Conservation (phyloP, 2,113 vertebrate genomes). For the Antechinus flavipes region DNA sequence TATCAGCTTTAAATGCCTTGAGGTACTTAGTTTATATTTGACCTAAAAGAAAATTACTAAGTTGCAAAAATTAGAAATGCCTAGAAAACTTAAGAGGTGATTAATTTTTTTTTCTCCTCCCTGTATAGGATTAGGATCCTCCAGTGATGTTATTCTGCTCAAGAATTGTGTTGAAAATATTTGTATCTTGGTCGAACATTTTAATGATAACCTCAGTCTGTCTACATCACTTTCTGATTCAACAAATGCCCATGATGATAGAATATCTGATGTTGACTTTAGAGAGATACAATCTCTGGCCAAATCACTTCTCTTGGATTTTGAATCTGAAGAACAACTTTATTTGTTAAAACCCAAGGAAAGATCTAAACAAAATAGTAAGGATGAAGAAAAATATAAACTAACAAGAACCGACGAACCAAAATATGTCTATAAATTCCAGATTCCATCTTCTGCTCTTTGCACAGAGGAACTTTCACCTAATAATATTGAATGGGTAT, state of each 20-base stretch:
- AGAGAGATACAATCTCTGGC: conserved; percentile 85
- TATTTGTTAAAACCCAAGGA: conserved; percentile 22
- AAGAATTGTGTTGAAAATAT: conserved; percentile 75
- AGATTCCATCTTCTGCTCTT: not conserved
- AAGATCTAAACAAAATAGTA: conserved; percentile 12
- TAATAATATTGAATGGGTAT: conserved; percentile 89
- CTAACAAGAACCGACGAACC: conserved; percentile 56
- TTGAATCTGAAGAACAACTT: conserved; percentile 74
- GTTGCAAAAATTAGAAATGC: not conserved
- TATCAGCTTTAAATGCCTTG: not conserved
- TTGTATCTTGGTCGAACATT: conserved; percentile 79
- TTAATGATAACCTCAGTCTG: conserved; percentile 78
- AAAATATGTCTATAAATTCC: conserved; percentile 75
- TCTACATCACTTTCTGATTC: conserved; percentile 56
- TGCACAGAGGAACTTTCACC: conserved; percentile 48
- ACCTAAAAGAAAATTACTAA: not conserved
- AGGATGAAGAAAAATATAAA: not conserved
- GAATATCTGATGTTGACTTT: not conserved
- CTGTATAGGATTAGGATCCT: conserved; percentile 74
- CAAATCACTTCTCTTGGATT: conserved; percentile 82
- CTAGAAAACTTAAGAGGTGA: not conserved
- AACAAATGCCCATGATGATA: not conserved
- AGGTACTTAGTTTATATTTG: not conserved
- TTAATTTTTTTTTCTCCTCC: conserved; percentile 39
- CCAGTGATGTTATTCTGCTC: conserved; percentile 65